Base-by-base conservation (phyloP, 1,140 invertebrate species). In the Micrasema minimum region DNA sequence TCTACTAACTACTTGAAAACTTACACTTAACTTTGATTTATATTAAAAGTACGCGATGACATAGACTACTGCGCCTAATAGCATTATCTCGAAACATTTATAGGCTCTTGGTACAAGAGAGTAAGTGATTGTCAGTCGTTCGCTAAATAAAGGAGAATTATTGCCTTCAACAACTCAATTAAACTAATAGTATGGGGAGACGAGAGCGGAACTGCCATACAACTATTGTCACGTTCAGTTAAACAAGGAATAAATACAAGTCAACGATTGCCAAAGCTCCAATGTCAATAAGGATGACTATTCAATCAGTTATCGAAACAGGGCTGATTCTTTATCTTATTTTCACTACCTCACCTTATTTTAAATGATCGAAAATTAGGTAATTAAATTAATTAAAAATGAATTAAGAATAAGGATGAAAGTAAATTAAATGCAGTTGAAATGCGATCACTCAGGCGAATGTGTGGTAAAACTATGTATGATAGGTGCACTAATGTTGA, bases 181-280 rank as follows among this genome's bases (percentile, higher is more conserved):
- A 71, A 74, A 74, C 72, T 74, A 74, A 74, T 71, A 71, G 69
- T 59, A 57, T 35, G 37, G 57, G 38, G 64, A 45, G 72, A 59
- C 22, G 53, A 37, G 38, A 61, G 46, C 18, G 48, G 23, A 66
- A 66, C 12, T n/a, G 26, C 22, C 50, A 35, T 50, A 20, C 67
- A 26, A 61, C 71, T 22, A 68, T 74, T 71, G 69, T 74, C 72
- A 71, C 72, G 72, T 74, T 64, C 50, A 18, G 66, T 74, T 74
- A 65, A 74, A 74, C 72, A 74, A 51, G 43, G 65, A 71, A 74
- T 74, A 74, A 74, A 74, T 71, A 74, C 69, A 70, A 71, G 69
- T 51, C 53, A 71, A 66, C 72, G 70, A 45, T 59, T 45, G 37
- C 12, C 41, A n/a, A n/a, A 71, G 72, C 69, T 70, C 72, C 55